A percentile compares a stretch with the other conserved stretches of the same genome.
These are phyloP conservation scores for Conomelus anceps DNA, from an alignment of 2,888 invertebrate genomes.

Conservation along the genomic window DNA sequence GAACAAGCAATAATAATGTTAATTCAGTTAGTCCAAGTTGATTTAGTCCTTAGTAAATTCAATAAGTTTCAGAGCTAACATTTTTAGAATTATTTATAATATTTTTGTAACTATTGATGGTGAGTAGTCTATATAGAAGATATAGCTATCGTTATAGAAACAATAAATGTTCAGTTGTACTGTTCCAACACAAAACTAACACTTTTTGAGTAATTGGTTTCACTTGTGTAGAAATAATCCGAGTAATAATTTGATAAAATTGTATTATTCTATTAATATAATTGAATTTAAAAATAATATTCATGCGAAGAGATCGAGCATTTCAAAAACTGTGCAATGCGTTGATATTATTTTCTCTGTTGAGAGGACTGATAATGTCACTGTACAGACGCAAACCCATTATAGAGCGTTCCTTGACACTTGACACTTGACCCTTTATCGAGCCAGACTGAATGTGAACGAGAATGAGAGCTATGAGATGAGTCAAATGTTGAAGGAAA, in stretches of 20 bases:
- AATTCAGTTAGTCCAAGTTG: too few species aligned
- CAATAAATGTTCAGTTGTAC: too few species aligned
- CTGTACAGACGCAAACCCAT: neutral
- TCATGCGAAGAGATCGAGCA: neutral
- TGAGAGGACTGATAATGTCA: neutral
- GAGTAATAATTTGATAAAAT: neutral
- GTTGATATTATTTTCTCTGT: neutral
- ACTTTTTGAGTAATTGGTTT: too few species aligned
- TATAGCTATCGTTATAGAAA: too few species aligned
- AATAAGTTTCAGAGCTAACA: too few species aligned
- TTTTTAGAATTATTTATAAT: too few species aligned
- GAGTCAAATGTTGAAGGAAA: neutral
- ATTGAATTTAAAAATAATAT: neutral
- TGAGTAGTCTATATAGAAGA: too few species aligned
- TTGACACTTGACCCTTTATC: neutral
- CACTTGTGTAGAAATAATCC: neutral
- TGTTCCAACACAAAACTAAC: too few species aligned
- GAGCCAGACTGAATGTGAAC: neutral
- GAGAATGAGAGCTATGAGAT: neutral
- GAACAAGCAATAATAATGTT: too few species aligned
- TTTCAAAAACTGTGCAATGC: neutral
- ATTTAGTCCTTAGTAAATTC: too few species aligned
- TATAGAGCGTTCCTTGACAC: neutral
- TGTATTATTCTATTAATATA: too few species aligned
- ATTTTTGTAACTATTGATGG: too few species aligned